Percentiles rank a stretch among this genome's conserved stretches.
phyloP scores from a whole-genome alignment of 2,113 vertebrate species.

The Otus sunia region DNA sequence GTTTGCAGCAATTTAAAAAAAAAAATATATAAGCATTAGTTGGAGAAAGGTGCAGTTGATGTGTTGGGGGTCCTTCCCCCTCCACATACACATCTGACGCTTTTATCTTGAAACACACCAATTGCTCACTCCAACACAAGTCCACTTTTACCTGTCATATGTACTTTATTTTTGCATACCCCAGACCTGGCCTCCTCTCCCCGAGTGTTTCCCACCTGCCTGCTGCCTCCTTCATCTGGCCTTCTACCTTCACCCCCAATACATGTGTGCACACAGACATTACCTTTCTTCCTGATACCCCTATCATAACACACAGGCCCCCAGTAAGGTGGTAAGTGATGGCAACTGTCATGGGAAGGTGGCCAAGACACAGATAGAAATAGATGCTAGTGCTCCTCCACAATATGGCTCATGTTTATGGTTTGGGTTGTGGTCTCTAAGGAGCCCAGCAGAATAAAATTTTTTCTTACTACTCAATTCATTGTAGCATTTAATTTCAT shows the following conservation, averaged over 20 bases:
- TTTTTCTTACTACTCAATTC: not conserved
- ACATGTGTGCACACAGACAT: not conserved
- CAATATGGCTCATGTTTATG: rapidly evolving
- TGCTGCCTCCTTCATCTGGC: not conserved
- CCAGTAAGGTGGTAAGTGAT: not conserved
- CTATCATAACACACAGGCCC: not conserved
- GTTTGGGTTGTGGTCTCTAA: not conserved
- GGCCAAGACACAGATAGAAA: not conserved
- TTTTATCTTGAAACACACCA: not conserved
- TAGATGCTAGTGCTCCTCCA: not conserved
- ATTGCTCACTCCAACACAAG: not conserved
- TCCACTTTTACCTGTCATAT: not conserved
- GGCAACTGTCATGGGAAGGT: not conserved
- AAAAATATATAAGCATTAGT: not conserved
- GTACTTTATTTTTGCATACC: not conserved
- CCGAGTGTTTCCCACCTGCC: not conserved
- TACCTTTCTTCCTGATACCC: not conserved
- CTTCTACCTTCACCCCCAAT: not conserved
- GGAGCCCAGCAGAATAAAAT: not conserved
- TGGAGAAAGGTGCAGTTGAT: not conserved
- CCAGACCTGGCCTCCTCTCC: not conserved
- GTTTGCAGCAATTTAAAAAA: not conserved
- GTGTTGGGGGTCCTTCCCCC: not conserved
- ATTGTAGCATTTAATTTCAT: not conserved
- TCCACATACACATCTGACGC: too few relatives aligned